A percentile compares a stretch with the other conserved stretches of the same genome.
Conservation (phyloP, 2,888 invertebrate genomes). For the Hypercompe scribonia region DNA sequence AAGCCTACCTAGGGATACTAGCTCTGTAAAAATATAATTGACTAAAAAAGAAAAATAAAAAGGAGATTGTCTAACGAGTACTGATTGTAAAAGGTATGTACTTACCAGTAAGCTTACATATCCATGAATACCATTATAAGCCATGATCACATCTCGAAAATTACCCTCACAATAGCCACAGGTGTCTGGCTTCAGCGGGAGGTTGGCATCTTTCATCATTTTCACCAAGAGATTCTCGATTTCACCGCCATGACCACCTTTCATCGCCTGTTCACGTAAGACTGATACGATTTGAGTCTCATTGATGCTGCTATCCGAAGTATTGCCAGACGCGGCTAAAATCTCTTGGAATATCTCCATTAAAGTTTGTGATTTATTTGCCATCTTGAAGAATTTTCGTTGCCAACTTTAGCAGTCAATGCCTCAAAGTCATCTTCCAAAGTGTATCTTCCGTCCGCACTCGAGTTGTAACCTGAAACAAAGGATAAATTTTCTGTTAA, state of each 20-base stretch:
- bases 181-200: conserved; percentile 66
- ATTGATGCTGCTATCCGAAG: conserved; percentile 70
- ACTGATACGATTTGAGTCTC: conserved; percentile 76
- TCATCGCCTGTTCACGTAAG: conserved; percentile 71
- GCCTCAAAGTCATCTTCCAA: conserved; percentile 28
- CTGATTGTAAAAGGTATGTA: conserved; percentile 37
- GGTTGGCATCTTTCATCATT: conserved; percentile 75
- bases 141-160: conserved; percentile 86
- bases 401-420: conserved; percentile 16
- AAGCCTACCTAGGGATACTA: background rate
- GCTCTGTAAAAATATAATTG: background rate
- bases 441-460: conserved; percentile 17
- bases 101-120: conserved; percentile 93
- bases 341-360: conserved; percentile 81
- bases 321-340: conserved; percentile 78
- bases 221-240: conserved; percentile 71
- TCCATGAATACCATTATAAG: conserved; percentile 92
- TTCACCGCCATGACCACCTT: conserved; percentile 61
- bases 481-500: conserved; percentile 34
- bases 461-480: conserved; percentile 44
- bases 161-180: conserved; percentile 88
- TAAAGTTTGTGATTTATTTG: conserved; percentile 76
- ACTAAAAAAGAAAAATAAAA: background rate
- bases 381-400: conserved; percentile 62
- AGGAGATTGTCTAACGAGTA: background rate